phyloP scores from a whole-genome alignment of 1,140 invertebrate genomes.

The Drosophila cardini region DNA sequence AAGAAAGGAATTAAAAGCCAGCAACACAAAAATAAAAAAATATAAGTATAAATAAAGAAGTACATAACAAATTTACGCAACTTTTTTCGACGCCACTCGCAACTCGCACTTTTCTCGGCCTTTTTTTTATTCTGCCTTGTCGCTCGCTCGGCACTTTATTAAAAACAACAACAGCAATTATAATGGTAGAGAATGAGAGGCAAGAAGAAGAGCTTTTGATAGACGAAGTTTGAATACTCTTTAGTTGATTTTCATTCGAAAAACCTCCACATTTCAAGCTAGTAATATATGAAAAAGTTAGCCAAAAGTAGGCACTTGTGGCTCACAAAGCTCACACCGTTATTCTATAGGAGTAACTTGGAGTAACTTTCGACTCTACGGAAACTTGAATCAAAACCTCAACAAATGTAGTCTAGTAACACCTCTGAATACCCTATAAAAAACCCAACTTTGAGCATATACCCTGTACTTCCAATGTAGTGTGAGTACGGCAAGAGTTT shows the following conservation, averaged over 20 bases:
- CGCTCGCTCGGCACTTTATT: conserved; percentile 62
- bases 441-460: neutral
- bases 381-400: no score
- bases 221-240: conserved; percentile 9
- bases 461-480: no score
- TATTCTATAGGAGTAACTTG: no score
- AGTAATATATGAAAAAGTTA: no score
- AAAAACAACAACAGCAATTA: conserved; percentile 44
- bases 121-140: conserved; percentile 15
- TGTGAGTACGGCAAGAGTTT: no score
- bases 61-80: conserved; percentile 82
- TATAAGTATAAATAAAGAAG: conserved; percentile 43
- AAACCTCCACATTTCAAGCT: no score
- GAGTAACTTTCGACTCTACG: no score
- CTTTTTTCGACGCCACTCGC: conserved; percentile 50
- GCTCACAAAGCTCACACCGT: no score
- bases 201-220: neutral
- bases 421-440: neutral
- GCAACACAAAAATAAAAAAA: conserved; percentile 30
- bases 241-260: neutral
- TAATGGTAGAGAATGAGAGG: neutral
- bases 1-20: conserved; percentile 25
- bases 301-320: no score
- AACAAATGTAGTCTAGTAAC: no score
- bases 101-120: conserved; percentile 53